Evolutionary conservation across 2,888 invertebrate genomes (phyloP), one percentile per base, ranked within the genome.

Genomic region (Phalera bucephala): DNA sequence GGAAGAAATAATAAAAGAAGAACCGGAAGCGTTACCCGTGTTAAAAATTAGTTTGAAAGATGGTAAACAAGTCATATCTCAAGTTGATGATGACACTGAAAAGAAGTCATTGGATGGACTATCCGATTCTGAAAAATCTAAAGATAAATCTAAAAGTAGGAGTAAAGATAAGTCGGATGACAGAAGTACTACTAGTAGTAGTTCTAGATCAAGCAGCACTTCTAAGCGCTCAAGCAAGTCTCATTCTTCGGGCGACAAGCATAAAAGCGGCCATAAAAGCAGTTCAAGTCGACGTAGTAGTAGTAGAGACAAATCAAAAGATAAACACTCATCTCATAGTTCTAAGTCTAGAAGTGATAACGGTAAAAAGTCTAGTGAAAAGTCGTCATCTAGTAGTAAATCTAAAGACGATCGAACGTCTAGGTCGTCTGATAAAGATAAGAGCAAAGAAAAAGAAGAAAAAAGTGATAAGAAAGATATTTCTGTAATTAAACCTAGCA

Each of bases 1-100:
- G 5, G 5, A 17, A 3, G 17, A 17, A 3, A 75, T 72, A 38
- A 19, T 32, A 29, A 63, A 65, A 36, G 81, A 61, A 52, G 89
- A 80, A 44, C 37, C 52, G 30, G 86, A 80, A 58, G 61, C 69
- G 29, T 70, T 89, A 45, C 85, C 83, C 31, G 81, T 80, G 40
- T 75, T 83, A 63, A 95, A 94, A 83, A 92, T 94, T 55, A 91
- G 93, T 20, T 86, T 94, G 40, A 93, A 93, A 66, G 94, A 95
- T 81, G 94, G 94, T 9, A 94, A 94, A 78, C 93, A 94, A 75
- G 90, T 93, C 29, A 81, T 94, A 62, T 91, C 93, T 4, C 92
- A 93, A 79, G 86, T 93, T 45, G 90, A 83, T 48, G 85, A 83
- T 46, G 84, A 84, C 41, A 70, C 42, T 44, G 79, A 76, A 47